These are phyloP conservation scores for Nemoura dubitans DNA, from an alignment of 2,888 invertebrate species.

Conservation along the genomic window DNA sequence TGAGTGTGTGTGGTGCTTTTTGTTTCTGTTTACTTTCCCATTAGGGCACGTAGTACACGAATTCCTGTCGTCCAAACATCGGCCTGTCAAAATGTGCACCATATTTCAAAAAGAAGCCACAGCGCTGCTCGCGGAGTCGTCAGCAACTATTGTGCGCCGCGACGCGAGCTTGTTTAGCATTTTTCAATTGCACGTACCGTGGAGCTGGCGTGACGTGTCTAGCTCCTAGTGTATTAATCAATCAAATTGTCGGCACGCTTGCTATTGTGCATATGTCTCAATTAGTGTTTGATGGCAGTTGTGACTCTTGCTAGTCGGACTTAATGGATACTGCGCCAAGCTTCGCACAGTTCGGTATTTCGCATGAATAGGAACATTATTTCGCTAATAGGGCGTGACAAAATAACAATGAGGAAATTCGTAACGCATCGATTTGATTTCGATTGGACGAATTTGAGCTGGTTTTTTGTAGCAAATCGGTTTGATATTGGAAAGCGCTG, in stretches of 20 bases:
- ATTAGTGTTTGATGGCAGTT: conserved; percentile 1
- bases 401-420: background rate
- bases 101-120: conserved; percentile 34
- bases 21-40: background rate
- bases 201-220: background rate
- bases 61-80: conserved; percentile 16
- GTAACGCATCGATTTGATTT: background rate
- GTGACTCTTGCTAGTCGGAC: background rate
- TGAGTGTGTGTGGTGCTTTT: too few relatives aligned
- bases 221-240: conserved; percentile 16
- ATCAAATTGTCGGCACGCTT: conserved; percentile 12
- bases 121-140: background rate
- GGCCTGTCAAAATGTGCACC: conserved; percentile 31
- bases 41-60: conserved; percentile 16
- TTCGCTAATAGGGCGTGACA: background rate
- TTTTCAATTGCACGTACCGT: conserved; percentile 16
- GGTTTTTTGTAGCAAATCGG: background rate
- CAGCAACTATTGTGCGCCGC: conserved; percentile 18
- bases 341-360: background rate
- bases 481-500: background rate
- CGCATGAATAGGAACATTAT: background rate
- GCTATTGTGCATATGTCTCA: conserved; percentile 16
- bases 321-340: background rate
- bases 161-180: background rate
- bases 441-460: background rate